Conservation (phyloP, 2,113 vertebrate species). For the Butastur rufipennis region DNA sequence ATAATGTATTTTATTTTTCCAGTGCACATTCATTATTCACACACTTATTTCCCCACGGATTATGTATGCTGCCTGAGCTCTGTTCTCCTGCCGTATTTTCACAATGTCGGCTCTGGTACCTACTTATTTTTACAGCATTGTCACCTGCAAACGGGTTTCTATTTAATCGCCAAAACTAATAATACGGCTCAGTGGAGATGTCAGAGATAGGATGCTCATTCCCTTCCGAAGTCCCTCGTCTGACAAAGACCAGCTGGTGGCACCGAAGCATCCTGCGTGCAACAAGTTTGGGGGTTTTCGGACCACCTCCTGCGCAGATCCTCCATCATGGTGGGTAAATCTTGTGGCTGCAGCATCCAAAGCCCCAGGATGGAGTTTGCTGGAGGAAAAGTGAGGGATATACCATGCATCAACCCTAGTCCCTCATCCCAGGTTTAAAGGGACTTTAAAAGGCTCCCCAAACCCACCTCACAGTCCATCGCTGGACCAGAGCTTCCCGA, state of each 20-base stretch:
- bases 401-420: neutral
- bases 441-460: neutral
- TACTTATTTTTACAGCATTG: neutral
- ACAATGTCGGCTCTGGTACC: neutral
- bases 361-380: fast-evolving
- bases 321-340: neutral
- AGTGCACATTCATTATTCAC: conserved; percentile 52
- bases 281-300: neutral
- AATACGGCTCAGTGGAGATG: neutral
- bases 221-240: fast-evolving
- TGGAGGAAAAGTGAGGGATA: neutral
- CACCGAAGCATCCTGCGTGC: fast-evolving
- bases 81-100: neutral
- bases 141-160: neutral
- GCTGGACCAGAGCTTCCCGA: fast-evolving
- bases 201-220: neutral
- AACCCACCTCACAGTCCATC: neutral
- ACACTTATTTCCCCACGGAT: neutral
- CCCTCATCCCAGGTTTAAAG: neutral
- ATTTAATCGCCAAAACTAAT: neutral
- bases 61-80: neutral
- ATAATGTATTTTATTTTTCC: conserved; percentile 35
- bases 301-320: neutral
- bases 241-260: neutral
- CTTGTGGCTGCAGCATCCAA: neutral